Evolutionary conservation across 2,113 vertebrate genomes (phyloP).

Genomic region (Bungarus multicinctus): DNA sequence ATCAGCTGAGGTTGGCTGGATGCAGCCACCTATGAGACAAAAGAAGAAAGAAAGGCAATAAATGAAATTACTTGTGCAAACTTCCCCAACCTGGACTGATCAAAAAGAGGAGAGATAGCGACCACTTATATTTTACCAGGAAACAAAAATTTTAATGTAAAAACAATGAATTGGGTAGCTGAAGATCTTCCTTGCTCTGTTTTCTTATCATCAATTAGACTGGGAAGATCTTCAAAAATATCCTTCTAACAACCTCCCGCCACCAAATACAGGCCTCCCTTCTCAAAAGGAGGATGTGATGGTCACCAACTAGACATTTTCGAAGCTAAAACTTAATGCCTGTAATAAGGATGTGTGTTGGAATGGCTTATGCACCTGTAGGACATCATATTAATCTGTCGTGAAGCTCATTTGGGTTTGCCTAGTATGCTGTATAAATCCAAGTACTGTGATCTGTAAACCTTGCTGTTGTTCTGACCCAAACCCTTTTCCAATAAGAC

Average conservation of each 20-base stretch:
- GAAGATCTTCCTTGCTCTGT: background rate
- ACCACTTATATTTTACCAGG: background rate
- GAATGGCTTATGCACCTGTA: background rate
- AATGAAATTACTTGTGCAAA: background rate
- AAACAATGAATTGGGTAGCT: background rate
- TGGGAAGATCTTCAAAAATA: background rate
- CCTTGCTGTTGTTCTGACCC: background rate
- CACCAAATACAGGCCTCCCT: background rate
- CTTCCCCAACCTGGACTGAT: background rate
- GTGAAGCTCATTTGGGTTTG: background rate
- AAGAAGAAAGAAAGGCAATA: background rate
- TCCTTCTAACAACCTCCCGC: background rate
- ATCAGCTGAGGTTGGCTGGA: background rate
- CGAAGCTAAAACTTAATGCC: background rate
- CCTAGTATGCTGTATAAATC: background rate
- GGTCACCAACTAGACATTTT: background rate
- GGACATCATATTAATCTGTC: background rate
- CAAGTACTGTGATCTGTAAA: background rate
- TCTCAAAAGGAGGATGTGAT: background rate
- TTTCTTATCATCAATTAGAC: background rate
- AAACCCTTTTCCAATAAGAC: too few species aligned
- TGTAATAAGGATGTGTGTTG: background rate
- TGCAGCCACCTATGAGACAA: background rate
- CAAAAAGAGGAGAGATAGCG: background rate
- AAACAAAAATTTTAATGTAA: background rate